A percentile compares a stretch with the other conserved stretches of the same genome.
These are phyloP conservation scores for Diceros bicornis DNA, from an alignment of 2,797 vertebrate species.

Conservation along the genomic window DNA sequence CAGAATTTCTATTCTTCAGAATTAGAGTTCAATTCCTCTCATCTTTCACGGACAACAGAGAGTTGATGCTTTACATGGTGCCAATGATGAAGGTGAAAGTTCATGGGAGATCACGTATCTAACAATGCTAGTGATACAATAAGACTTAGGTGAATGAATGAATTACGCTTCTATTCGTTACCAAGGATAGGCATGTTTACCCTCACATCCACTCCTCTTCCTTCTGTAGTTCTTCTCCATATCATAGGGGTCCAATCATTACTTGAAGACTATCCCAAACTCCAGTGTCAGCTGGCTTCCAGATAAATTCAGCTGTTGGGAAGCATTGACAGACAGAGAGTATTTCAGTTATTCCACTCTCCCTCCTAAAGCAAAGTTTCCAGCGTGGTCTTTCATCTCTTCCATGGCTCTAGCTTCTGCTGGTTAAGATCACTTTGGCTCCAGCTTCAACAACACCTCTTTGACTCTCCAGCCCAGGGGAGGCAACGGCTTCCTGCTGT, in stretches of 20 bases:
- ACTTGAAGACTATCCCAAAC: neutral
- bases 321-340: neutral
- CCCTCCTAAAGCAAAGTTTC: rapidly evolving
- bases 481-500: neutral
- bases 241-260: neutral
- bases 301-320: neutral
- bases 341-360: neutral
- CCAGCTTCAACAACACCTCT: neutral
- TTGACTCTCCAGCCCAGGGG: neutral
- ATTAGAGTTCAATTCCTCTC: neutral
- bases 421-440: neutral
- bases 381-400: neutral
- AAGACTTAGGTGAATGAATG: neutral
- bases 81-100: neutral
- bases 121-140: neutral
- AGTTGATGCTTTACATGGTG: neutral
- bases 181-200: neutral
- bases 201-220: neutral
- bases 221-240: neutral
- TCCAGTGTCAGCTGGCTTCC: neutral
- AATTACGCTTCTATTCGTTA: neutral
- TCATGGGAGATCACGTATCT: neutral
- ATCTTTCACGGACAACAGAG: neutral
- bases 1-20: neutral
- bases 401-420: neutral